Conservation (phyloP, 2,888 invertebrate genomes). For the Sycophila texana region DNA sequence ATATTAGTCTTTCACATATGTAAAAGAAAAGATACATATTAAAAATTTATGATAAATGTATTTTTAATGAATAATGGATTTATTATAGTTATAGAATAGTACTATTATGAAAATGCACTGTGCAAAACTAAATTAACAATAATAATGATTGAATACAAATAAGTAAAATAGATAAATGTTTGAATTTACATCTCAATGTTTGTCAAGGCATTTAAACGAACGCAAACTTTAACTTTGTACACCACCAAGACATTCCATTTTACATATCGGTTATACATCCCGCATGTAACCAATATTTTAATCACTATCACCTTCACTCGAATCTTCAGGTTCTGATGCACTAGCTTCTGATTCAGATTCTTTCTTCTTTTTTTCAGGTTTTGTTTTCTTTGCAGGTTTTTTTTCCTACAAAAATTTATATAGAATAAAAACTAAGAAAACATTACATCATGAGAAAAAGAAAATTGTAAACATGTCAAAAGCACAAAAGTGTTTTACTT, state of each 20-base stretch:
- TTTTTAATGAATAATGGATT: conserved; percentile 35
- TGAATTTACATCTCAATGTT: conserved; percentile 13
- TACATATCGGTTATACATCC: conserved; percentile 16
- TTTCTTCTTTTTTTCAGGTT: conserved; percentile 70
- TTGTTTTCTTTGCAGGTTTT: conserved; percentile 57
- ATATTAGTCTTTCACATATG: not conserved
- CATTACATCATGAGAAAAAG: not conserved
- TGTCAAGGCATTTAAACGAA: conserved; percentile 36
- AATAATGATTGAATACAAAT: conserved; percentile 30
- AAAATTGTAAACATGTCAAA: not conserved
- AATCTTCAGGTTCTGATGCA: conserved; percentile 79
- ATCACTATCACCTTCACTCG: conserved; percentile 48
- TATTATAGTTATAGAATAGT: conserved; percentile 43
- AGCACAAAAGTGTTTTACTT: not conserved
- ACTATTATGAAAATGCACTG: conserved; percentile 27
- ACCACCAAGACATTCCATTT: conserved; percentile 7
- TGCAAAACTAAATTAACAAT: conserved; percentile 48
- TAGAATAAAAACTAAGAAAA: not conserved
- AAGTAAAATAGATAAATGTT: conserved; percentile 15
- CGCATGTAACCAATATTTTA: conserved; percentile 41
- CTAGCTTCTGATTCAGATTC: conserved; percentile 82
- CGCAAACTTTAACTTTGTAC: conserved; percentile 42
- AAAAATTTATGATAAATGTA: not conserved
- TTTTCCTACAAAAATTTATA: conserved; percentile 65
- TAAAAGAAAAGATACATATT: conserved; percentile 8